phyloP scores from a whole-genome alignment of 2,113 vertebrate genomes.

The Poecilia latipinna region DNA sequence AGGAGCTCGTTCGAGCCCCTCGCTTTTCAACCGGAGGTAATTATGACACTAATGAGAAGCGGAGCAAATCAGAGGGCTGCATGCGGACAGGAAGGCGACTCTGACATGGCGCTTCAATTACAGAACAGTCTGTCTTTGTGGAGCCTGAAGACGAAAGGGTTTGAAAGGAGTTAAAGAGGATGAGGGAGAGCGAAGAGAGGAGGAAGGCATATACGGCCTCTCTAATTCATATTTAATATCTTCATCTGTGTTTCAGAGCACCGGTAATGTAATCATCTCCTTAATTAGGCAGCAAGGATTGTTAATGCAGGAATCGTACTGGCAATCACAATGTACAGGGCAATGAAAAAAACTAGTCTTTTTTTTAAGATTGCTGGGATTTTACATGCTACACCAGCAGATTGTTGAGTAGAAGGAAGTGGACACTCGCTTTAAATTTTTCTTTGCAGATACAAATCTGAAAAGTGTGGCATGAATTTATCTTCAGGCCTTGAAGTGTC shows the following conservation, averaged over 20 bases:
- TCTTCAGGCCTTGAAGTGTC: neutral
- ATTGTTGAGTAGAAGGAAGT: too few species aligned
- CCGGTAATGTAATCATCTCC: slow-evolving; percentile 47
- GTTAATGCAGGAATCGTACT: slow-evolving; percentile 61
- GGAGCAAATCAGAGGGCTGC: slow-evolving; percentile 67
- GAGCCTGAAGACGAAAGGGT: slow-evolving; percentile 64
- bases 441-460: too few species aligned
- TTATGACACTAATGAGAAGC: slow-evolving; percentile 75
- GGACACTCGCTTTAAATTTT: too few species aligned
- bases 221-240: slow-evolving; percentile 76
- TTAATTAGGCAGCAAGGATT: slow-evolving; percentile 65
- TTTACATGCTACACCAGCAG: too few species aligned
- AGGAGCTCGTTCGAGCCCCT: slow-evolving; percentile 33
- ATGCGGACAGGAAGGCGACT: slow-evolving; percentile 64
- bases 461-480: neutral
- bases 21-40: slow-evolving; percentile 58
- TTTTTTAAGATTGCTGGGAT: too few species aligned
- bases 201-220: slow-evolving; percentile 44
- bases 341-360: too few species aligned
- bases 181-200: slow-evolving; percentile 45
- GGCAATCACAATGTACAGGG: neutral
- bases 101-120: slow-evolving; percentile 73
- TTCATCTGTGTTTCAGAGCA: slow-evolving; percentile 67
- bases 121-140: slow-evolving; percentile 65
- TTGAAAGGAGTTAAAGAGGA: slow-evolving; percentile 58